phyloP scores from a whole-genome alignment of 2,888 invertebrate species.

The Nesidiocoris tenuis region DNA sequence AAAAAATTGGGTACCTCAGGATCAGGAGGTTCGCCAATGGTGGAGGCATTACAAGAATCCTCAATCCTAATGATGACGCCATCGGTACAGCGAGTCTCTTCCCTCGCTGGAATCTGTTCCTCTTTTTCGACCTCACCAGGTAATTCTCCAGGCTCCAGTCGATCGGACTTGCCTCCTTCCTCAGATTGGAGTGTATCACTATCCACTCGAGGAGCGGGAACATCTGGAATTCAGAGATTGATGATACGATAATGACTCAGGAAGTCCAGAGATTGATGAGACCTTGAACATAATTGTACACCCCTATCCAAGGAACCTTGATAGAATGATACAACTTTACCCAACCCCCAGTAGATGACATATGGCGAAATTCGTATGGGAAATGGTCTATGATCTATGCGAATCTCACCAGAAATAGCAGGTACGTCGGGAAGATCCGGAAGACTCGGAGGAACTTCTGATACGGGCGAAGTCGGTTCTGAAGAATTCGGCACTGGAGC shows the following conservation, averaged over 20 bases:
- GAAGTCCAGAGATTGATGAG: too few species aligned
- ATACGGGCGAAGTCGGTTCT: slow-evolving; percentile 3
- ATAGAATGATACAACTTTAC: too few species aligned
- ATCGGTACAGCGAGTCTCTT: slow-evolving; percentile 29
- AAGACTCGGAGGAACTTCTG: slow-evolving; percentile 1
- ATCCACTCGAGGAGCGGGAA: too few species aligned
- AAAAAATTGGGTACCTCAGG: too few species aligned
- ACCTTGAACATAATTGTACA: too few species aligned
- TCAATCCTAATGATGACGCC: slow-evolving; percentile 46
- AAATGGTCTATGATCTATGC: too few species aligned
- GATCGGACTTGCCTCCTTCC: neutral
- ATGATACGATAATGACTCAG: too few species aligned
- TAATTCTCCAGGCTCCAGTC: neutral
- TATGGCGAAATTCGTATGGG: too few species aligned
- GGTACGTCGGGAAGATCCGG: neutral
- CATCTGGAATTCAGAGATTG: too few species aligned
- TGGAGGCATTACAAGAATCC: slow-evolving; percentile 44
- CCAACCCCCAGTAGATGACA: too few species aligned
- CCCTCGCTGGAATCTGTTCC: neutral
- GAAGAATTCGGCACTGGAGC: neutral
- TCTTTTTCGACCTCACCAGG: slow-evolving; percentile 1
- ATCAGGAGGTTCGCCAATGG: slow-evolving; percentile 43
- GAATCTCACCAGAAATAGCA: neutral
- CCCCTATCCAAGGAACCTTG: too few species aligned
- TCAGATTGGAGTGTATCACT: too few species aligned